Conservation (phyloP, 2,888 invertebrate species). For the Julus scanicus region DNA sequence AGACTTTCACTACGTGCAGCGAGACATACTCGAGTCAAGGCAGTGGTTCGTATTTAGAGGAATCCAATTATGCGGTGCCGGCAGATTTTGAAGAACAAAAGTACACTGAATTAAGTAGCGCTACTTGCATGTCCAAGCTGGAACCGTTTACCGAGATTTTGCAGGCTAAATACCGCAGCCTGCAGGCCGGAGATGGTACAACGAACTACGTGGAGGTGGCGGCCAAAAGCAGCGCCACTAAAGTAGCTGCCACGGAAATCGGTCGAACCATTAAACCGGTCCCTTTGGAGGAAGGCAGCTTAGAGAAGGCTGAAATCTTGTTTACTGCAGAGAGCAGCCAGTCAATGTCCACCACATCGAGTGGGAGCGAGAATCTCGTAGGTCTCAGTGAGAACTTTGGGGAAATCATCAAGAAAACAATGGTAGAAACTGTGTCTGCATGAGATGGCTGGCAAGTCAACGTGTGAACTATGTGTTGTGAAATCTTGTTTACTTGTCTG, state of each 20-base stretch:
- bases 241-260: neutral
- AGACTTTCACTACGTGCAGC: conserved; percentile 43
- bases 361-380: conserved; percentile 68
- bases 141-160: conserved; percentile 76
- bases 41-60: conserved; percentile 57
- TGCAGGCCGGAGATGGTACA: conserved; percentile 31
- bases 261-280: conserved; percentile 49
- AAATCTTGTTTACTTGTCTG: neutral
- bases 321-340: conserved; percentile 54
- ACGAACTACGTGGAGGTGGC: conserved; percentile 32
- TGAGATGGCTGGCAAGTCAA: conserved; percentile 63
- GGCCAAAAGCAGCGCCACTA: conserved; percentile 5
- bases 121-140: conserved; percentile 59
- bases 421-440: conserved; percentile 89
- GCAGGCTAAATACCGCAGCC: conserved; percentile 57
- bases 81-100: conserved; percentile 60
- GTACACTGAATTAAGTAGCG: conserved; percentile 63
- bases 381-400: conserved; percentile 79
- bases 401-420: conserved; percentile 91
- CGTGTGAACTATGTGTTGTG: neutral
- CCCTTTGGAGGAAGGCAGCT: conserved; percentile 21
- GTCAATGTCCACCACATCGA: conserved; percentile 57
- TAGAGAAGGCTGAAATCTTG: conserved; percentile 55
- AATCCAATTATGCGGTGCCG: conserved; percentile 60
- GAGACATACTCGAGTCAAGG: conserved; percentile 55